These are phyloP conservation scores for Dysmachus trigonus DNA, from an alignment of 2,888 invertebrate genomes.

Conservation along the genomic window DNA sequence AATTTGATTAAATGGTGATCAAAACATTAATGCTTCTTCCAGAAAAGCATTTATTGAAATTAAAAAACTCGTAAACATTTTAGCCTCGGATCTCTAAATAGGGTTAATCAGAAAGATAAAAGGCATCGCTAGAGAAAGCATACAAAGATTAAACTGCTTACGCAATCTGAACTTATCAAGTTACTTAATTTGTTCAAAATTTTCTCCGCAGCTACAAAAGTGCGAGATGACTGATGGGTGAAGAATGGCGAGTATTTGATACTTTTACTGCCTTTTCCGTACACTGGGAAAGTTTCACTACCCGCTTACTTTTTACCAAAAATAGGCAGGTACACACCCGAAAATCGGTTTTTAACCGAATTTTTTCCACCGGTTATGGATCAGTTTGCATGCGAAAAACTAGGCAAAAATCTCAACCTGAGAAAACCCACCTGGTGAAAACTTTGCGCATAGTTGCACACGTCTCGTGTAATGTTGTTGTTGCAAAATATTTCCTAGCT, in stretches of 20 bases:
- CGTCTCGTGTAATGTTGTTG: background rate
- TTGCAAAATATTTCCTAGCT: background rate
- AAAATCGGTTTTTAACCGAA: background rate
- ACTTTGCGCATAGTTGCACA: constrained; percentile 6
- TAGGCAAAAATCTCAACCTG: background rate
- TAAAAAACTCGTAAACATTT: background rate
- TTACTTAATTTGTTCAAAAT: background rate
- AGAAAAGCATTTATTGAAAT: background rate
- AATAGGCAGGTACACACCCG: background rate
- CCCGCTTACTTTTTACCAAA: background rate
- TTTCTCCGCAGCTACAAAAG: background rate
- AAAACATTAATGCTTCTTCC: background rate
- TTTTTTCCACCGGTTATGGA: background rate
- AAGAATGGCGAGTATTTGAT: background rate
- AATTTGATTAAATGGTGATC: too few species aligned
- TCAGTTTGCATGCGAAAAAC: background rate
- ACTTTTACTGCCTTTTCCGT: background rate
- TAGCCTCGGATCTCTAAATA: background rate
- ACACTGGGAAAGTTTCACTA: background rate
- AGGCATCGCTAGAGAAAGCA: background rate
- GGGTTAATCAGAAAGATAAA: background rate
- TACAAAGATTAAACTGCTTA: background rate
- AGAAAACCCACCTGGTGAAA: background rate
- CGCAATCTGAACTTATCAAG: background rate
- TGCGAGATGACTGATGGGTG: background rate